A percentile compares a stretch with the other conserved stretches of the same genome.
Evolutionary conservation across 1,140 invertebrate genomes (phyloP).

Genomic region (Acromyrmex charruanus): DNA sequence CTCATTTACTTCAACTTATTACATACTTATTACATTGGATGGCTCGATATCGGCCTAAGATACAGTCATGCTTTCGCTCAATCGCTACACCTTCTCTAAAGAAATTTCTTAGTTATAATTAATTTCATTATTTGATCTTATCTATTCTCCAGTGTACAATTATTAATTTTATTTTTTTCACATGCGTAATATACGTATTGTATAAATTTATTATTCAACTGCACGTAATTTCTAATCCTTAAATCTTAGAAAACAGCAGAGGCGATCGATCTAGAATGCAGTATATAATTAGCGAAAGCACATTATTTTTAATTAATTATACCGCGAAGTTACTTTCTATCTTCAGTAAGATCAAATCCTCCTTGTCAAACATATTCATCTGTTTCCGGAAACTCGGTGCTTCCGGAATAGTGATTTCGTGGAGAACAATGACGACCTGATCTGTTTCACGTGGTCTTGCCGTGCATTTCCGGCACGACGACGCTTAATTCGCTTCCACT

Average conservation of each 20-base stretch:
- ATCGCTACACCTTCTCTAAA: background rate
- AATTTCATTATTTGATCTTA: background rate
- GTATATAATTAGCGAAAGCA: constrained; percentile 36
- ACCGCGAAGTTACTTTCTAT: constrained; percentile 54
- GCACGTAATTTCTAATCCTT: background rate
- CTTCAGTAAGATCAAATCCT: constrained; percentile 40
- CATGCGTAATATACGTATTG: background rate
- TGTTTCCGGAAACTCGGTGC: constrained; percentile 63
- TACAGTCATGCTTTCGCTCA: background rate
- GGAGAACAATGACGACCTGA: constrained; percentile 69
- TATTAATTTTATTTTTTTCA: background rate
- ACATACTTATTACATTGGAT: background rate
- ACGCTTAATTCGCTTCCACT: constrained; percentile 71
- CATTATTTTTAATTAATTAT: constrained; percentile 45
- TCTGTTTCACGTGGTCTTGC: constrained; percentile 64
- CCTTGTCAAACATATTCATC: constrained; percentile 60
- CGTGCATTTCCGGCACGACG: constrained; percentile 69
- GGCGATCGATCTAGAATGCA: background rate
- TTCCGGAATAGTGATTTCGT: constrained; percentile 69
- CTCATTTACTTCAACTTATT: constrained; percentile 6
- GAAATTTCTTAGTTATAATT: background rate
- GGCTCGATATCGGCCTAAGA: background rate
- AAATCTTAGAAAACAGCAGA: constrained; percentile 12
- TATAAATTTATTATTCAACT: background rate
- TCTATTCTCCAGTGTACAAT: background rate